These are phyloP conservation scores for Temnothorax curvispinosus DNA, from an alignment of 1,140 invertebrate genomes.

Conservation along the genomic window DNA sequence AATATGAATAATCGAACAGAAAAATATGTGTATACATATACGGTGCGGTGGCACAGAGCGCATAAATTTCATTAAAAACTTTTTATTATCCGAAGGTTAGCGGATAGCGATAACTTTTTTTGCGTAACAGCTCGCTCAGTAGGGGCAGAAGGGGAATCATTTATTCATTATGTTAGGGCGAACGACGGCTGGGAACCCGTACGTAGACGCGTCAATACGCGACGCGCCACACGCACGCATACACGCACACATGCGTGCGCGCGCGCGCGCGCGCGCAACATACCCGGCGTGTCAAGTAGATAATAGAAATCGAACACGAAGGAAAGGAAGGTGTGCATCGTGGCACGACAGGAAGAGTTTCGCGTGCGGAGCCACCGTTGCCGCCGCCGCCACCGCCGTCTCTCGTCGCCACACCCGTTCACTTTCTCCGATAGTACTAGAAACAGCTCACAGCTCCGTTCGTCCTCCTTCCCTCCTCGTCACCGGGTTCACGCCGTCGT, in stretches of 20 bases:
- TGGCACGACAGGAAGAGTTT: conserved; percentile 67
- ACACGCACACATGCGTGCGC: not conserved
- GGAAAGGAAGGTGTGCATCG: conserved; percentile 21
- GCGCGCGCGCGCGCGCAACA: not conserved
- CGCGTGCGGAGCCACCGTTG: conserved; percentile 22
- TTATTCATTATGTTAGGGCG: conserved; percentile 45
- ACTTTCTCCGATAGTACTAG: conserved; percentile 81
- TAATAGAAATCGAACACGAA: conserved; percentile 51
- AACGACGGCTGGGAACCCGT: conserved; percentile 8
- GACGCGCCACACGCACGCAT: not conserved
- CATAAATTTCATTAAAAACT: conserved; percentile 8
- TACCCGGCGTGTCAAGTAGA: conserved; percentile 30
- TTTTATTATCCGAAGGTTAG: conserved; percentile 10
- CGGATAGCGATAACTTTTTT: not conserved
- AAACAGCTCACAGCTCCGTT: conserved; percentile 57
- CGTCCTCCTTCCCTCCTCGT: conserved; percentile 14
- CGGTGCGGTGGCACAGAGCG: no score
- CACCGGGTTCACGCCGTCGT: conserved; percentile 37
- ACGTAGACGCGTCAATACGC: not conserved
- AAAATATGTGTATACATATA: not conserved
- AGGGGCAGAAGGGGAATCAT: conserved; percentile 17
- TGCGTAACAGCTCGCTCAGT: not conserved
- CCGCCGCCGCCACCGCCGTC: not conserved
- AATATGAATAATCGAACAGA: not conserved
- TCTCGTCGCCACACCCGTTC: conserved; percentile 72